Percentiles rank a stretch among this genome's conserved stretches.
These are phyloP conservation scores for Pongo pygmaeus DNA, from an alignment of 2,113 vertebrate species.

Conservation along the genomic window DNA sequence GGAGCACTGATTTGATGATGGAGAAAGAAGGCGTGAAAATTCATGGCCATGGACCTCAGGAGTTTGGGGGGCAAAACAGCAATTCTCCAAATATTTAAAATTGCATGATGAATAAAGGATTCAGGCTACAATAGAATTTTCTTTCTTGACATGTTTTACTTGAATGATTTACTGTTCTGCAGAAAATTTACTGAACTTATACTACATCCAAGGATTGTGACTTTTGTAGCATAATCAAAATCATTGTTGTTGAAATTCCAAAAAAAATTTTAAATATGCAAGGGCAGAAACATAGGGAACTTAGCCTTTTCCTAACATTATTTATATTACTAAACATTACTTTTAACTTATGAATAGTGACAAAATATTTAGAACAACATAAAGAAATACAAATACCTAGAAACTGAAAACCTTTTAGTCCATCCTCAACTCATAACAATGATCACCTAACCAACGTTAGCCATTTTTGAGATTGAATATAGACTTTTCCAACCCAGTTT, in stretches of 20 bases:
- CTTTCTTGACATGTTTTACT: neutral
- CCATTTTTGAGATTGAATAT: neutral
- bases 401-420: neutral
- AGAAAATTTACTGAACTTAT: neutral
- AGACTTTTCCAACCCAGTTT: neutral
- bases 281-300: neutral
- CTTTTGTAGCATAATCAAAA: neutral
- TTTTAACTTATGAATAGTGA: neutral
- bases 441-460: neutral
- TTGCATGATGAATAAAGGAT: neutral
- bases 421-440: neutral
- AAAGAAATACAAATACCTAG: neutral
- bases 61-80: neutral
- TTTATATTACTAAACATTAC: neutral
- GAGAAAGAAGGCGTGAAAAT: neutral
- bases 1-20: neutral
- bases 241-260: neutral
- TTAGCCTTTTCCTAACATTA: neutral
- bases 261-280: neutral
- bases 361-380: neutral
- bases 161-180: neutral
- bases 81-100: neutral
- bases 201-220: neutral
- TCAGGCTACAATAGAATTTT: neutral
- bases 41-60: neutral